These are phyloP conservation scores for Hydractinia symbiolongicarpus DNA, from an alignment of 30 jellyfish, hydroid and myxozoan species.

Conservation along the genomic window DNA sequence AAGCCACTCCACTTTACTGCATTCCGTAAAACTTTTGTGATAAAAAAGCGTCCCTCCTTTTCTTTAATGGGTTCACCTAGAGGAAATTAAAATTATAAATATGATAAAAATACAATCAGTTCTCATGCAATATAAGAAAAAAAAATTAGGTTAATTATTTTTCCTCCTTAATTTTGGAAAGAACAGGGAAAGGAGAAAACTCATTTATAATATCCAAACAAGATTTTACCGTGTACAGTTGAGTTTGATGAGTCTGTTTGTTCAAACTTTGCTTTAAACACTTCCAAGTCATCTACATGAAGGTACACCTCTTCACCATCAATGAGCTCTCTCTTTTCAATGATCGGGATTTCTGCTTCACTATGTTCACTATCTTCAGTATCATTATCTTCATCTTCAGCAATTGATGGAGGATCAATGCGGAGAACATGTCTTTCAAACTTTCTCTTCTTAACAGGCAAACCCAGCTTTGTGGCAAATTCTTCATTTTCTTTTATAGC, in stretches of 20 bases:
- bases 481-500: background rate
- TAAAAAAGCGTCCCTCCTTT: constrained; percentile 20
- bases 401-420: background rate
- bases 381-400: constrained; percentile 6
- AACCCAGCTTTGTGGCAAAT: background rate
- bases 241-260: background rate
- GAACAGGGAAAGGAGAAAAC: too few species aligned
- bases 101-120: background rate
- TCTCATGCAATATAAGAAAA: background rate
- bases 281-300: constrained; percentile 12
- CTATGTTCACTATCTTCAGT: background rate
- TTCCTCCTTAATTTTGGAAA: too few species aligned
- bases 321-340: constrained; percentile 2
- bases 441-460: constrained; percentile 1
- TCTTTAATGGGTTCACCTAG: constrained; percentile 8
- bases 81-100: background rate
- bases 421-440: constrained; percentile 9
- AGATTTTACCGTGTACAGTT: constrained; percentile 3
- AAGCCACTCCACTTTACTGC: constrained; percentile 8
- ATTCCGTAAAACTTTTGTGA: background rate
- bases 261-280: background rate
- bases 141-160: too few species aligned
- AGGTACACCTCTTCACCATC: constrained; percentile 12
- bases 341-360: constrained; percentile 1
- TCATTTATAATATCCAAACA: background rate